Percentiles rank a stretch among this genome's conserved stretches.
Evolutionary conservation across 1,140 invertebrate genomes (phyloP).

Genomic region (Listronotus oregonensis): DNA sequence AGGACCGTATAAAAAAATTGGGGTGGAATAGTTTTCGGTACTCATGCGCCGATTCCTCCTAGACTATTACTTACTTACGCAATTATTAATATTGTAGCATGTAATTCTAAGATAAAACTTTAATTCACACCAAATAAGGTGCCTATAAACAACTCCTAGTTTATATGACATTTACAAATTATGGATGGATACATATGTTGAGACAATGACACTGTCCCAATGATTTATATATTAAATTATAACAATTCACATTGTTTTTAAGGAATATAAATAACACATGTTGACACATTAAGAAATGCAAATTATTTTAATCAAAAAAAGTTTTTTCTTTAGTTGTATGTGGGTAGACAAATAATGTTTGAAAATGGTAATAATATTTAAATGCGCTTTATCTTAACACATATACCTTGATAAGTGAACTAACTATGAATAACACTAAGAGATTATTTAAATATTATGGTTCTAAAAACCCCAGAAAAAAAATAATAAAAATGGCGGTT

Average conservation of each 20-base stretch:
- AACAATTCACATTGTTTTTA: conserved; percentile 35
- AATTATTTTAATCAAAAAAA: conserved; percentile 18
- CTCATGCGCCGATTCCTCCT: too few relatives aligned
- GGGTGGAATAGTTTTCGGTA: too few relatives aligned
- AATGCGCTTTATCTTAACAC: conserved; percentile 8
- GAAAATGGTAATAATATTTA: conserved; percentile 17
- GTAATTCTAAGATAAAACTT: background rate
- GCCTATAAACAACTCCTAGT: background rate
- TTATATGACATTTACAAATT: conserved; percentile 12
- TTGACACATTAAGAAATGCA: conserved; percentile 29
- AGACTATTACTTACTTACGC: too few relatives aligned
- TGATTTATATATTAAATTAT: conserved; percentile 33
- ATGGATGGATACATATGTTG: conserved; percentile 11
- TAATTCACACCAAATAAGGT: background rate
- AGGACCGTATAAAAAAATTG: too few relatives aligned
- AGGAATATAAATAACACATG: conserved; percentile 28
- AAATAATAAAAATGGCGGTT: too few relatives aligned
- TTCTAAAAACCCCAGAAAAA: too few relatives aligned
- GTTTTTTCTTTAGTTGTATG: conserved; percentile 10
- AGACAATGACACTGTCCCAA: conserved; percentile 29
- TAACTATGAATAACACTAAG: too few relatives aligned
- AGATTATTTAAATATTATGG: too few relatives aligned
- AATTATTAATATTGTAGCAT: too few relatives aligned
- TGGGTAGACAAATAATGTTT: conserved; percentile 9
- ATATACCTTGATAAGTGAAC: too few relatives aligned